Percentiles rank a stretch among this genome's conserved stretches.
Conservation (phyloP, 2,888 invertebrate species). For the Pseudococcus jackbeardsleyi region DNA sequence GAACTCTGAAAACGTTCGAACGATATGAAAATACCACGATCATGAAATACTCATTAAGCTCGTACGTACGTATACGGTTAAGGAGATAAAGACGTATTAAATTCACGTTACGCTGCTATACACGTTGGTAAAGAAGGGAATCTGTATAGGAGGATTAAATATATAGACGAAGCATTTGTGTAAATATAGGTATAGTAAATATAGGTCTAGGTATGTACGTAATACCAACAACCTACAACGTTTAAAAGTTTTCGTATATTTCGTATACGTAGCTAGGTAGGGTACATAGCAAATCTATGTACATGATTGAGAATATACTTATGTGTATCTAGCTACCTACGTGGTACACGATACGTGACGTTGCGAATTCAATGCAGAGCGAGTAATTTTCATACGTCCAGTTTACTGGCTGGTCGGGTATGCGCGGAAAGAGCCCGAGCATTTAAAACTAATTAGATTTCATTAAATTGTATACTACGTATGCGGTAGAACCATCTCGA, state of each 20-base stretch:
- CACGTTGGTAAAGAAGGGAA: neutral
- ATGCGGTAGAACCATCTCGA: neutral
- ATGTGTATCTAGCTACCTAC: neutral
- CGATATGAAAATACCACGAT: neutral
- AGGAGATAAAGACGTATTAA: constrained; percentile 9
- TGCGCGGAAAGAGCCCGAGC: constrained; percentile 8
- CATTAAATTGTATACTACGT: neutral
- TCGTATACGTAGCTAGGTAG: too few relatives aligned
- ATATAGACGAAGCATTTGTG: neutral
- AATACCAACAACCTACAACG: neutral
- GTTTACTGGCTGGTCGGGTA: neutral
- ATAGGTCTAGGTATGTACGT: neutral
- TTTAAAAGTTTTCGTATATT: neutral
- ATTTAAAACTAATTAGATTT: constrained; percentile 47
- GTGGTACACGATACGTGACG: neutral
- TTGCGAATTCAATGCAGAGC: neutral
- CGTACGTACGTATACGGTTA: neutral
- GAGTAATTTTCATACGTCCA: constrained; percentile 8
- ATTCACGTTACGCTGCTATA: neutral
- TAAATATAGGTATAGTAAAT: neutral
- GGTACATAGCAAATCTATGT: too few relatives aligned
- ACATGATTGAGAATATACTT: neutral
- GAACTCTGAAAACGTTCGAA: neutral
- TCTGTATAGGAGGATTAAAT: neutral
- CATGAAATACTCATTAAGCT: constrained; percentile 24